Percentiles rank a stretch among this genome's conserved stretches.
Evolutionary conservation across 2,797 vertebrate genomes (phyloP).

Genomic region (Vireo griseus): DNA sequence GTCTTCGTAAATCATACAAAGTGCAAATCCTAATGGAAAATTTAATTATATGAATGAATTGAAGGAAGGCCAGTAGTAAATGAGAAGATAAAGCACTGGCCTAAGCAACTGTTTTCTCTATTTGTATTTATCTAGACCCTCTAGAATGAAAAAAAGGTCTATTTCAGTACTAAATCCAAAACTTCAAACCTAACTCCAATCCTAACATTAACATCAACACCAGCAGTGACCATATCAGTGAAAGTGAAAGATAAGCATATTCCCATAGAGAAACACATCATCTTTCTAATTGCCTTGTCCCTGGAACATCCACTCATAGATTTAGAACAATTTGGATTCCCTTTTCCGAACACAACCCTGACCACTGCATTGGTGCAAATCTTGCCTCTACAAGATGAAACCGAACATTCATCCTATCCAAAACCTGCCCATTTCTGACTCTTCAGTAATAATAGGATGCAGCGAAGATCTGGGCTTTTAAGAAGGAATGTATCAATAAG

Average conservation of each 20-base stretch:
- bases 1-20: not conserved
- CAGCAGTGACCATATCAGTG: not conserved
- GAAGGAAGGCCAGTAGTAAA: not conserved
- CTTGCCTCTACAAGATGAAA: not conserved
- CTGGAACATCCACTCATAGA: not conserved
- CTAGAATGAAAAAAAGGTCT: not conserved
- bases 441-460: not conserved
- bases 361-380: not conserved
- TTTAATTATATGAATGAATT: not conserved
- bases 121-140: not conserved
- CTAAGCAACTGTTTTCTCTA: not conserved
- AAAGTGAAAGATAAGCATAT: not conserved
- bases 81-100: not conserved
- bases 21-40: not conserved
- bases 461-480: not conserved
- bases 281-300: not conserved
- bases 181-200: not conserved
- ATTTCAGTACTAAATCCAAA: not conserved
- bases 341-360: not conserved
- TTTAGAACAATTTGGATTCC: not conserved
- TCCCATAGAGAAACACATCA: fast-evolving
- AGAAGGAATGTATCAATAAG: not conserved
- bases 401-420: not conserved
- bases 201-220: not conserved
- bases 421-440: not conserved